A percentile compares a stretch with the other conserved stretches of the same genome.
Conservation (phyloP, 2,113 vertebrate genomes). For the Mastomys natalensis region DNA sequence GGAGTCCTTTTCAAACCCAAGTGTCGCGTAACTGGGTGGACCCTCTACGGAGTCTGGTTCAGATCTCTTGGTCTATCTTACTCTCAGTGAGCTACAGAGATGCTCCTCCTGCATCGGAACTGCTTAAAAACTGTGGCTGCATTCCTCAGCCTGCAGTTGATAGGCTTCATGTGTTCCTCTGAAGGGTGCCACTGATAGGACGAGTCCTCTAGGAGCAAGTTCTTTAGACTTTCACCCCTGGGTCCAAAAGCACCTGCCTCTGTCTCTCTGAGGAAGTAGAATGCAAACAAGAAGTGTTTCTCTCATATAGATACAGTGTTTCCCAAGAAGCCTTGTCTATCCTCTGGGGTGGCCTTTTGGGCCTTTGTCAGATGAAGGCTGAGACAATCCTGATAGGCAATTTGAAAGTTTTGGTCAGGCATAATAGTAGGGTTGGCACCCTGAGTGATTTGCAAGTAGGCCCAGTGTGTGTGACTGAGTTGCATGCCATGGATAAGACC, state of each 20-base stretch:
- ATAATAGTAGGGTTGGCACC: not conserved
- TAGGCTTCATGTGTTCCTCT: not conserved
- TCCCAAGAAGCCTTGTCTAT: not conserved
- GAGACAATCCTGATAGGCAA: not conserved
- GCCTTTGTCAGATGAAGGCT: not conserved
- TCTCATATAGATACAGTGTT: not conserved
- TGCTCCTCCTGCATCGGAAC: not conserved
- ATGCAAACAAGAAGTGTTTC: not conserved
- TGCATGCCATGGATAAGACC: not conserved
- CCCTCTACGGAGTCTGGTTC: not conserved
- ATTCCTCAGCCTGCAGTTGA: not conserved
- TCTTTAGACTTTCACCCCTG: not conserved
- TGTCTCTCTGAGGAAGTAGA: not conserved
- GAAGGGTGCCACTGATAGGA: not conserved
- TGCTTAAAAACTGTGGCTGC: not conserved
- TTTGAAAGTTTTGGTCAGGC: not conserved
- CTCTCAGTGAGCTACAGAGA: too few species aligned
- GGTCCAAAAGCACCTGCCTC: not conserved
- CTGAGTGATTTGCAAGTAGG: constrained; percentile 12
- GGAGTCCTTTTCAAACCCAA: not conserved
- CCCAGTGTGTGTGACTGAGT: not conserved
- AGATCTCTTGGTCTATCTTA: not conserved
- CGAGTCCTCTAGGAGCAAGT: not conserved
- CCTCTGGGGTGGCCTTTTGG: not conserved
- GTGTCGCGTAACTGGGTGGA: not conserved